phyloP scores from a whole-genome alignment of 30 jellyfish, hydroid and myxozoan genomes.

The Aurelia coerulea region DNA sequence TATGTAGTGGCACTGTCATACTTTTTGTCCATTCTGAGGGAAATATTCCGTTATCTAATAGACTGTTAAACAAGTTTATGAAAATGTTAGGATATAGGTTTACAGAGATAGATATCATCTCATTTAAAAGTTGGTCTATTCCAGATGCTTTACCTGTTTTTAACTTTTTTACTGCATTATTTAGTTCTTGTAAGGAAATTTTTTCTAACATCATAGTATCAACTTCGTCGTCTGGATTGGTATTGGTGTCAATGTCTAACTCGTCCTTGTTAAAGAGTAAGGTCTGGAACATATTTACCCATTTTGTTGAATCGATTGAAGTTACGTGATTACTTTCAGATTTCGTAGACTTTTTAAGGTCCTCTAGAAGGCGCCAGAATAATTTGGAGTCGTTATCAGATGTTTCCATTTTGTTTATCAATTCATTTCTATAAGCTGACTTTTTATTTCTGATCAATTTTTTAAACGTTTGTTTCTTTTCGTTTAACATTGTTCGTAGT shows the following conservation, averaged over 20 bases:
- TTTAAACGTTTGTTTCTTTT: neutral
- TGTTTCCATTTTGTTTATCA: too few relatives aligned
- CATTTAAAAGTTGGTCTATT: neutral
- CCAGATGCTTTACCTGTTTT: conserved; percentile 5
- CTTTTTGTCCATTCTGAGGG: too few relatives aligned
- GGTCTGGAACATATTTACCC: neutral
- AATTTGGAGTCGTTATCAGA: conserved; percentile 4
- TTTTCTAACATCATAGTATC: conserved; percentile 2
- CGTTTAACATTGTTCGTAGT: neutral
- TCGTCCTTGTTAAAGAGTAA: neutral
- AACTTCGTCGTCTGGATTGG: conserved; percentile 8
- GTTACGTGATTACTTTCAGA: neutral
- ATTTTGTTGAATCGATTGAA: conserved; percentile 3
- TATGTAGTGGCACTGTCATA: conserved; percentile 6
- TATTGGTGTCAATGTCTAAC: neutral
- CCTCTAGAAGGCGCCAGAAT: conserved; percentile 1
- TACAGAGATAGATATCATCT: conserved; percentile 2
- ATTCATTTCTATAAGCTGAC: too few relatives aligned
- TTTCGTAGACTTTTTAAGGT: neutral
- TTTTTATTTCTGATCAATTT: neutral
- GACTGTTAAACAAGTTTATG: neutral
- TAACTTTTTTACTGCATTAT: conserved; percentile 7
- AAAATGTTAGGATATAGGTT: conserved; percentile 1
- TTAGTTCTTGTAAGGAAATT: neutral
- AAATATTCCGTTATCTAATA: neutral